phyloP scores from a whole-genome alignment of 2,113 vertebrate genomes.

The Maylandia zebra region DNA sequence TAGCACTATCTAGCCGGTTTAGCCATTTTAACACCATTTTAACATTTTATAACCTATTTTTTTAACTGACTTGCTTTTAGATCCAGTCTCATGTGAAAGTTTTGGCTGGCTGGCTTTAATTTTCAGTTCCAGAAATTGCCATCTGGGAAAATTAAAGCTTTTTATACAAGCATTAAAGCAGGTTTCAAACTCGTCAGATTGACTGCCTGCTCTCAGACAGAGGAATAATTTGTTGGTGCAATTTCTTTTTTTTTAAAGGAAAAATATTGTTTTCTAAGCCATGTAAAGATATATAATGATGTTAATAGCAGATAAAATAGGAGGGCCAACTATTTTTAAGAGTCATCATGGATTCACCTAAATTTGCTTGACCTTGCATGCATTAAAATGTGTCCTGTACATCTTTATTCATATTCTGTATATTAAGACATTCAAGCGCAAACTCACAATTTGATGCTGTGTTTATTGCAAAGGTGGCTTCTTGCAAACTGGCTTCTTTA shows the following conservation, averaged over 20 bases:
- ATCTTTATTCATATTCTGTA: background rate
- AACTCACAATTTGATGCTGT: background rate
- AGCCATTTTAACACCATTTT: background rate
- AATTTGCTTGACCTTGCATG: background rate
- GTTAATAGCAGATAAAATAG: background rate
- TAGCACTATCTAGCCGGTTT: background rate
- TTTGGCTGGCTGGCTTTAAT: background rate
- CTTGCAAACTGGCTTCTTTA: background rate
- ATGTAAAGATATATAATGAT: background rate
- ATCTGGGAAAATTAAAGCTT: background rate
- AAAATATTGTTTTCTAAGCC: background rate
- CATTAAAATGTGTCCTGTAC: background rate
- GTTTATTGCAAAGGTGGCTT: background rate
- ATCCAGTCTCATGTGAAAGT: background rate
- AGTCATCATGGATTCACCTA: rapidly evolving
- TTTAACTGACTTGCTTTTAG: background rate
- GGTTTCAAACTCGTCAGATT: too few species aligned
- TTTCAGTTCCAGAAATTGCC: background rate
- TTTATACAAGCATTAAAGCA: background rate
- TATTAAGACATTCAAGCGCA: background rate
- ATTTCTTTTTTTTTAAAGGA: too few species aligned
- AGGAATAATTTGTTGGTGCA: background rate
- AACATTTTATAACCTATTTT: background rate
- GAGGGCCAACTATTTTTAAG: background rate
- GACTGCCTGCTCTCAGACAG: background rate